These are phyloP conservation scores for Tetragnatha montana DNA, from an alignment of 2,888 invertebrate genomes.

Conservation along the genomic window DNA sequence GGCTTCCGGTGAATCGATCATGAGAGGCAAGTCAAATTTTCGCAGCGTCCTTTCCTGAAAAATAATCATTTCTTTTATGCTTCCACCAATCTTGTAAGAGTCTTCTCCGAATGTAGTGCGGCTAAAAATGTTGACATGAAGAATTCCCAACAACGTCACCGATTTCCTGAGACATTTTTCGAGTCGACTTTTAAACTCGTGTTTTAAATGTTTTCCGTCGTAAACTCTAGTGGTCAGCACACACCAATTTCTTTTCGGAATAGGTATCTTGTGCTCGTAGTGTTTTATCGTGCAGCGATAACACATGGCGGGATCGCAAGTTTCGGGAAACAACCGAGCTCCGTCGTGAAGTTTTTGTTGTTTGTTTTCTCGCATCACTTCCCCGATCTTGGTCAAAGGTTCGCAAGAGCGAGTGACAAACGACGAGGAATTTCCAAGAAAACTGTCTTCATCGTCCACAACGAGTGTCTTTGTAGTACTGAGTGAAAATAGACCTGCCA, in stretches of 20 bases:
- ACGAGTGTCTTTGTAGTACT: neutral
- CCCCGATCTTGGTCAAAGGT: neutral
- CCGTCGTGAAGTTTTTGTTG: neutral
- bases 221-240: neutral
- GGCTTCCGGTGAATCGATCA: neutral
- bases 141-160: neutral
- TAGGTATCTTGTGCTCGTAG: neutral
- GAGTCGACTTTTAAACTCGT: neutral
- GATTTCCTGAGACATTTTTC: neutral
- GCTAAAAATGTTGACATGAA: neutral
- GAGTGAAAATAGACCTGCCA: neutral
- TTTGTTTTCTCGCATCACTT: neutral
- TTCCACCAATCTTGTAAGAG: slow-evolving; percentile 11
- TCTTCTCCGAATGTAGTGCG: slow-evolving; percentile 1
- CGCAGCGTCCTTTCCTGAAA: neutral
- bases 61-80: neutral
- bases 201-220: neutral
- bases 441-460: neutral
- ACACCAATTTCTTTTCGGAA: neutral
- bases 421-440: neutral
- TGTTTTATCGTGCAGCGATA: neutral
- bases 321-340: neutral
- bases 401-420: neutral
- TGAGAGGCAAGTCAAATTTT: neutral
- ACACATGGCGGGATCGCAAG: neutral